These are phyloP conservation scores for Lutjanus erythropterus DNA, from an alignment of 2,113 vertebrate species.

Conservation along the genomic window DNA sequence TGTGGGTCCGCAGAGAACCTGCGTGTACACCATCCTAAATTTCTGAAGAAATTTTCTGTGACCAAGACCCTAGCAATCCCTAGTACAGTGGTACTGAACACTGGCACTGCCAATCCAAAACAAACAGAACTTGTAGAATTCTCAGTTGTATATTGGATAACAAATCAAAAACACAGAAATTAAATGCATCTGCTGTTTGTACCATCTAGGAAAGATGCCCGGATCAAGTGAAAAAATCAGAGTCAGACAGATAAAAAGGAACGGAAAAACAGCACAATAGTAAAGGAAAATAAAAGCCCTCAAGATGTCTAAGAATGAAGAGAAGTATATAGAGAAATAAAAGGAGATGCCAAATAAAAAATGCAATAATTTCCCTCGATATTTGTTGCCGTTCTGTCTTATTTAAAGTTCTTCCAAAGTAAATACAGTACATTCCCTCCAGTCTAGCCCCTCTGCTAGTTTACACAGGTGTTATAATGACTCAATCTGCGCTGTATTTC, in stretches of 20 bases:
- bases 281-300: not conserved
- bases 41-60: too few relatives aligned
- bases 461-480: slow-evolving; percentile 18
- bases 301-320: not conserved
- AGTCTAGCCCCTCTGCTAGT: slow-evolving; percentile 3
- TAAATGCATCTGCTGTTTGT: not conserved
- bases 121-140: not conserved
- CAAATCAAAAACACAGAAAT: not conserved
- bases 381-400: slow-evolving; percentile 13
- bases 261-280: not conserved
- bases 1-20: too few relatives aligned
- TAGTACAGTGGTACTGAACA: not conserved
- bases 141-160: not conserved
- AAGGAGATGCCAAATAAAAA: not conserved
- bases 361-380: too few relatives aligned
- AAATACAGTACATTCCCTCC: slow-evolving; percentile 6
- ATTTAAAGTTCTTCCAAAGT: slow-evolving; percentile 5
- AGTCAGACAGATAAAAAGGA: not conserved
- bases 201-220: not conserved
- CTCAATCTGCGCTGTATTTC: slow-evolving; percentile 8
- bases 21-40: too few relatives aligned
- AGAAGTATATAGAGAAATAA: not conserved
- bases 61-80: too few relatives aligned
- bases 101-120: not conserved
- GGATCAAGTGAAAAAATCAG: not conserved